These are phyloP conservation scores for Corvus hawaiiensis DNA, from an alignment of 2,113 vertebrate genomes.

Conservation along the genomic window DNA sequence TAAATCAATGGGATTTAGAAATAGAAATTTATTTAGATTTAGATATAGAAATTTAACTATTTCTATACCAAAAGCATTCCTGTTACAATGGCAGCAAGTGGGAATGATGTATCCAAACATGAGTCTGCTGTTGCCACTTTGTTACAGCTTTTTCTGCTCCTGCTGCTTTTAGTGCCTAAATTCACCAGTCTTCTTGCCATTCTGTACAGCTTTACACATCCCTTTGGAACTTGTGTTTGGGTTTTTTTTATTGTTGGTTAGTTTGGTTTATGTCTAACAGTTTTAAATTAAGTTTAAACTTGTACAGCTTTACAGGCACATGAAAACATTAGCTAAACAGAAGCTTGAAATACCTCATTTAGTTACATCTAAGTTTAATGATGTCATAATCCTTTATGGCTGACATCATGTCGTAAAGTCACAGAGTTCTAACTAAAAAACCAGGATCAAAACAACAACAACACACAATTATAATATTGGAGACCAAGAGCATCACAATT, in stretches of 20 bases:
- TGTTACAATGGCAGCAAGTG: neutral
- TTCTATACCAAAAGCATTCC: neutral
- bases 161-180: neutral
- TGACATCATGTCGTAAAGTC: neutral
- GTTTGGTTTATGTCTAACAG: neutral
- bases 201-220: neutral
- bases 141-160: neutral
- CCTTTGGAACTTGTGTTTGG: neutral
- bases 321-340: neutral
- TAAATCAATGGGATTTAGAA: neutral
- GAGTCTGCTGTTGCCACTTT: neutral
- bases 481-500: neutral
- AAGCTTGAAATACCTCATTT: neutral
- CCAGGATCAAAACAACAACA: neutral
- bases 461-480: neutral
- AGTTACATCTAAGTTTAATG: neutral
- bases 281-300: neutral
- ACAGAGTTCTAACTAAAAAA: neutral
- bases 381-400: neutral
- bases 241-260: neutral
- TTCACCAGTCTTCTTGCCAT: neutral
- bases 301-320: neutral
- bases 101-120: neutral
- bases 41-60: no score
- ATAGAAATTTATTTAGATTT: no score